A percentile compares a stretch with the other conserved stretches of the same genome.
Evolutionary conservation across 1,140 invertebrate species (phyloP).

Genomic region (Drosophila burlai): DNA sequence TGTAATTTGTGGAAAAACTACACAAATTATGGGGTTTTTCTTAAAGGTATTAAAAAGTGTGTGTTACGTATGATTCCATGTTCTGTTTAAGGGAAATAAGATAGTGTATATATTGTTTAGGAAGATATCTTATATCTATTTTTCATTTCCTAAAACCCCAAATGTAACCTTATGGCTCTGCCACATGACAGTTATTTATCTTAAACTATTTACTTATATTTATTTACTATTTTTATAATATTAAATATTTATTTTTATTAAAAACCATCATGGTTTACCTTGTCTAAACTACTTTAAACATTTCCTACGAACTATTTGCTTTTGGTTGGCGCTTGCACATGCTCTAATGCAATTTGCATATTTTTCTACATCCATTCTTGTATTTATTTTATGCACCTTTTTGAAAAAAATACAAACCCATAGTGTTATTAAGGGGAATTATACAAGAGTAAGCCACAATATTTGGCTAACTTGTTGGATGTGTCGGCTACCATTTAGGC

Average conservation of each 20-base stretch:
- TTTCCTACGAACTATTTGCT: constrained; percentile 1
- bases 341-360: constrained; percentile 37
- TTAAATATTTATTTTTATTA: not conserved
- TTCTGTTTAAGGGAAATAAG: not conserved
- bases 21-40: constrained; percentile 6
- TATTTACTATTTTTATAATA: not conserved
- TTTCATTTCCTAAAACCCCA: not conserved
- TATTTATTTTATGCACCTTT: constrained; percentile 36
- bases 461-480: constrained; percentile 70
- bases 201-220: not conserved
- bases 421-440: constrained; percentile 23
- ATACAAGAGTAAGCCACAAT: constrained; percentile 38
- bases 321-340: constrained; percentile 21
- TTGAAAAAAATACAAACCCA: constrained; percentile 15
- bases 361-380: not conserved
- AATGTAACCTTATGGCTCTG: not conserved
- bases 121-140: not conserved
- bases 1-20: constrained; percentile 7
- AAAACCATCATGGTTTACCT: not conserved
- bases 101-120: not conserved
- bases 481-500: constrained; percentile 20
- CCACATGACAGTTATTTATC: not conserved
- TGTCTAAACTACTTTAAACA: not conserved
- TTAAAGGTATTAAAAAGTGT: not conserved
- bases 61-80: not conserved